These are phyloP conservation scores for Spea multiplicata DNA, from an alignment of 2,113 vertebrate genomes.

Conservation along the genomic window DNA sequence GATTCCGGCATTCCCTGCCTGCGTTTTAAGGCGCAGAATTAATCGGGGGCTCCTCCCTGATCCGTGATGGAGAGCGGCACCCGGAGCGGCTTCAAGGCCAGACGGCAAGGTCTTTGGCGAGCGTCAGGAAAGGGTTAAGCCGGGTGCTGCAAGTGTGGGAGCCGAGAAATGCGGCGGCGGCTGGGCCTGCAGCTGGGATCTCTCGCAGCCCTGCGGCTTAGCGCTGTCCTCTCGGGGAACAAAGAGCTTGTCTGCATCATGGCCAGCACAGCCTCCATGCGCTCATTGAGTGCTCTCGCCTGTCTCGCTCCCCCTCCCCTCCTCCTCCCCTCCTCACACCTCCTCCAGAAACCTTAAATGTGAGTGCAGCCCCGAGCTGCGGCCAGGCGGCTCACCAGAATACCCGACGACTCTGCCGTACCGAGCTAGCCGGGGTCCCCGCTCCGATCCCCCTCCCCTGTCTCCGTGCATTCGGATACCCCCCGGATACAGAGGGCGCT, in stretches of 20 bases:
- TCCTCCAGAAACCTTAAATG: neutral
- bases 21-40: neutral
- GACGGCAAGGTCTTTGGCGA: neutral
- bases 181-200: constrained; percentile 32
- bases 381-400: too few relatives aligned
- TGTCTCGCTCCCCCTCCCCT: constrained; percentile 17
- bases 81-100: neutral
- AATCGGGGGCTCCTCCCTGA: neutral
- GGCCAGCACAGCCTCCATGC: constrained; percentile 34
- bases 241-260: constrained; percentile 39
- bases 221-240: constrained; percentile 16
- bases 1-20: neutral
- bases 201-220: constrained; percentile 14
- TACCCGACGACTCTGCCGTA: neutral
- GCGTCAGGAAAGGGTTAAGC: neutral
- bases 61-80: neutral
- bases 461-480: neutral
- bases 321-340: neutral
- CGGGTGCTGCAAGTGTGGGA: neutral
- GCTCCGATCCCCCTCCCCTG: neutral
- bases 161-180: neutral
- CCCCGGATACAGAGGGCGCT: too few relatives aligned
- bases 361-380: neutral
- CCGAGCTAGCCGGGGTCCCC: too few relatives aligned
- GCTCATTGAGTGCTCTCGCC: constrained; percentile 6